Evolutionary conservation across 2,888 invertebrate genomes (phyloP).

Genomic region (Dinocampus coccinellae): DNA sequence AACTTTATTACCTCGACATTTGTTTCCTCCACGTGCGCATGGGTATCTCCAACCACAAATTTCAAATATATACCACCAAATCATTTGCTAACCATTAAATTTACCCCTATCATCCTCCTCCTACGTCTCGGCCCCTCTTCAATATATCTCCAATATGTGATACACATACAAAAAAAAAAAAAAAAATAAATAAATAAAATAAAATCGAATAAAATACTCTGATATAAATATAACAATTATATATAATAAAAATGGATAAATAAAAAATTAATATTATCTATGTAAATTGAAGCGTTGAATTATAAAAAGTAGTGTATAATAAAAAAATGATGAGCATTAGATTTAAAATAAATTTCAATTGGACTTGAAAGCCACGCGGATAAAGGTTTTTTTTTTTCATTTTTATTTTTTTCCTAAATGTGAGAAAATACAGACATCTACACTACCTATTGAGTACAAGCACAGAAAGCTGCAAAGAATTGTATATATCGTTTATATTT

Average conservation of each 20-base stretch:
- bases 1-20: conserved; percentile 17
- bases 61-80: conserved; percentile 10
- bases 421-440: neutral
- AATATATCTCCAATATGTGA: no score
- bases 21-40: conserved; percentile 12
- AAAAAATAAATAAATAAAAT: no score
- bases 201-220: no score
- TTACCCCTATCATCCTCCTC: neutral
- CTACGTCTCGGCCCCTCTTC: neutral
- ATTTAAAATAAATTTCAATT: conserved; percentile 14
- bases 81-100: neutral
- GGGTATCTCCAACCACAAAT: conserved; percentile 20
- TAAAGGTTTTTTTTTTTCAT: neutral
- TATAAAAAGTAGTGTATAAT: neutral
- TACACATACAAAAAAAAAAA: neutral
- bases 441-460: neutral
- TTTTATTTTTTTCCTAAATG: neutral
- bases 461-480: neutral
- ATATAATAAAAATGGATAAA: neutral
- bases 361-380: conserved; percentile 17
- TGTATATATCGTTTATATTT: neutral
- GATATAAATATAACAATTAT: neutral
- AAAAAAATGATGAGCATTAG: neutral
- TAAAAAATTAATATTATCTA: no score
- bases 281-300: no score